phyloP scores from a whole-genome alignment of 2,888 invertebrate species.

The Urechis unicinctus region DNA sequence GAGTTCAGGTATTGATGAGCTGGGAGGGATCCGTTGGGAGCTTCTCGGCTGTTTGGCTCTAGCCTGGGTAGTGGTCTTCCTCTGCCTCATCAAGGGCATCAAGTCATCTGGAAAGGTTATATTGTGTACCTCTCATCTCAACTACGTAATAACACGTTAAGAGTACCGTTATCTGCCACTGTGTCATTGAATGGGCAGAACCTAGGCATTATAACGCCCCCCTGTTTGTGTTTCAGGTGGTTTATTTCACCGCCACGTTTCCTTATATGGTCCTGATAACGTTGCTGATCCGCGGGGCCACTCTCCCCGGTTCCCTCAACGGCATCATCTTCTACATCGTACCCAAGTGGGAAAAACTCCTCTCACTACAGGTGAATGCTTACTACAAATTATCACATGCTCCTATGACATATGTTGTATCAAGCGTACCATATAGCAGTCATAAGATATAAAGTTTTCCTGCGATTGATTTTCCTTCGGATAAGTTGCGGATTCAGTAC shows the following conservation, averaged over 20 bases:
- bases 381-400: too few species aligned
- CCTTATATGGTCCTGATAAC: slow-evolving; percentile 28
- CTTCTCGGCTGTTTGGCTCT: slow-evolving; percentile 17
- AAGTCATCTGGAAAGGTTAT: slow-evolving; percentile 23
- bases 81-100: slow-evolving; percentile 18
- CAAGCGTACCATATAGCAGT: too few species aligned
- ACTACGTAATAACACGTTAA: too few species aligned
- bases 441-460: background rate
- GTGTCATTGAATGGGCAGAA: too few species aligned
- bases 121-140: too few species aligned
- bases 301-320: slow-evolving; percentile 37
- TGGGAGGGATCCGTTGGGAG: slow-evolving; percentile 25
- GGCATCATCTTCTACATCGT: slow-evolving; percentile 33
- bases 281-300: slow-evolving; percentile 36
- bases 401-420: too few species aligned
- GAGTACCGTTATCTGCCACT: too few species aligned
- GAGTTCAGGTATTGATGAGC: slow-evolving; percentile 37
- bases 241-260: slow-evolving; percentile 23
- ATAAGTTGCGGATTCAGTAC: too few species aligned
- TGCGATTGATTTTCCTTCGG: background rate
- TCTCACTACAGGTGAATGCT: slow-evolving; percentile 18
- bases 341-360: slow-evolving; percentile 20
- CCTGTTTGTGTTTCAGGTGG: too few species aligned
- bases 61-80: slow-evolving; percentile 19
- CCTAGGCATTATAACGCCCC: too few species aligned